Conservation (phyloP, 2,797 vertebrate genomes). For the Hoplostethus atlanticus region DNA sequence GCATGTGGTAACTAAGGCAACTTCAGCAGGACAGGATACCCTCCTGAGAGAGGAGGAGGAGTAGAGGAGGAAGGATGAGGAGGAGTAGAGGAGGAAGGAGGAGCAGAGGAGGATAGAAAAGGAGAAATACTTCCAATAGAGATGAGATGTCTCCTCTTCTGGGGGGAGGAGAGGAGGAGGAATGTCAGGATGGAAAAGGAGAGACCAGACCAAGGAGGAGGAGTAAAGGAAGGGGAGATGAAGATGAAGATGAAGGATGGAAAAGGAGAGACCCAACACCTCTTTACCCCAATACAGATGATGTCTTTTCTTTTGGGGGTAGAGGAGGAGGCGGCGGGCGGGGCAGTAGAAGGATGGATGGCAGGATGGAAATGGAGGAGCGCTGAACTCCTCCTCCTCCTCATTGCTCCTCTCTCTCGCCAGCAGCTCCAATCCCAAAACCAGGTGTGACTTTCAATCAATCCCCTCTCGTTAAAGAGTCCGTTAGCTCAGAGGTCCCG, state of each 20-base stretch:
- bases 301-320: no score
- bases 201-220: slow-evolving; percentile 41
- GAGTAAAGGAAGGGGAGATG: slow-evolving; percentile 61
- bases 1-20: slow-evolving; percentile 67
- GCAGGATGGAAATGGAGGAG: slow-evolving; percentile 22
- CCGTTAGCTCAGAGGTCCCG: slow-evolving; percentile 30
- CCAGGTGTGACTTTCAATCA: no score
- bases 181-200: background rate
- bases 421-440: no score
- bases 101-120: slow-evolving; percentile 61
- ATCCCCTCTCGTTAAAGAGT: slow-evolving; percentile 38
- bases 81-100: slow-evolving; percentile 56
- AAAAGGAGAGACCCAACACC: background rate
- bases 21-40: slow-evolving; percentile 44
- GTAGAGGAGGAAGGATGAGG: slow-evolving; percentile 55
- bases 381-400: slow-evolving; percentile 7
- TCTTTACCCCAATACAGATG: no score
- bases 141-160: no score
- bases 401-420: background rate
- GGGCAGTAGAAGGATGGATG: slow-evolving; percentile 23
- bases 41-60: slow-evolving; percentile 34
- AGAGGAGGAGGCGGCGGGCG: slow-evolving; percentile 4
- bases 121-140: no score
- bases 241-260: slow-evolving; percentile 41
- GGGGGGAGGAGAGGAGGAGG: slow-evolving; percentile 3